phyloP scores from a whole-genome alignment of 1,140 invertebrate species.

The Macrotrachela quadricornifera region DNA sequence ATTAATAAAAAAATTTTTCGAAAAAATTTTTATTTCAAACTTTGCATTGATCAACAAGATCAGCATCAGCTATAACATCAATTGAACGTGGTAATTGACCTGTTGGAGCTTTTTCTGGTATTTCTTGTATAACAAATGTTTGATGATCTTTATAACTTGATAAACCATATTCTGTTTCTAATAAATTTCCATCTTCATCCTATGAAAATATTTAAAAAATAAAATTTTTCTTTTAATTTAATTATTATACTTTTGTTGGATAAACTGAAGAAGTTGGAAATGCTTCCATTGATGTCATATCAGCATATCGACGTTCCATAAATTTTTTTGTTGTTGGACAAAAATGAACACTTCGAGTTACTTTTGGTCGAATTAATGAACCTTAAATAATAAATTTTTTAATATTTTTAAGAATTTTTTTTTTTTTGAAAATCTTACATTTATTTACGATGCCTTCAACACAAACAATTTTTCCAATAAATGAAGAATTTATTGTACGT shows the following conservation, averaged over 20 bases:
- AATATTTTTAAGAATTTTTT: too few relatives aligned
- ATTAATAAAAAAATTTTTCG: too few relatives aligned
- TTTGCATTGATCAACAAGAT: constrained; percentile 54
- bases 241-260: constrained; percentile 47
- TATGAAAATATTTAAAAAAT: too few relatives aligned
- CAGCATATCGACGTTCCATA: constrained; percentile 74
- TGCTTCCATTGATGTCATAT: constrained; percentile 83
- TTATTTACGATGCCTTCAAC: constrained; percentile 95
- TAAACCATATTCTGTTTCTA: constrained; percentile 91
- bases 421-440: constrained; percentile 39
- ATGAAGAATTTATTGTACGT: constrained; percentile 59
- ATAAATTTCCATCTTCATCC: constrained; percentile 89
- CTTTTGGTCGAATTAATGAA: constrained; percentile 79
- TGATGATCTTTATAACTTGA: constrained; percentile 93
- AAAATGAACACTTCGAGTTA: constrained; percentile 87
- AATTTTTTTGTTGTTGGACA: constrained; percentile 77
- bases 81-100: constrained; percentile 77
- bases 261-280: constrained; percentile 65
- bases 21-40: too few relatives aligned
- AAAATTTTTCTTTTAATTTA: too few relatives aligned
- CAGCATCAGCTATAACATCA: constrained; percentile 83
- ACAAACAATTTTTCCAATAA: constrained; percentile 77
- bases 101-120: constrained; percentile 93
- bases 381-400: too few relatives aligned
- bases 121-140: constrained; percentile 80